Evolutionary conservation across 2,888 invertebrate species (phyloP), one percentile per base, ranked within the genome.

Genomic region (Eupithecia centaureata): DNA sequence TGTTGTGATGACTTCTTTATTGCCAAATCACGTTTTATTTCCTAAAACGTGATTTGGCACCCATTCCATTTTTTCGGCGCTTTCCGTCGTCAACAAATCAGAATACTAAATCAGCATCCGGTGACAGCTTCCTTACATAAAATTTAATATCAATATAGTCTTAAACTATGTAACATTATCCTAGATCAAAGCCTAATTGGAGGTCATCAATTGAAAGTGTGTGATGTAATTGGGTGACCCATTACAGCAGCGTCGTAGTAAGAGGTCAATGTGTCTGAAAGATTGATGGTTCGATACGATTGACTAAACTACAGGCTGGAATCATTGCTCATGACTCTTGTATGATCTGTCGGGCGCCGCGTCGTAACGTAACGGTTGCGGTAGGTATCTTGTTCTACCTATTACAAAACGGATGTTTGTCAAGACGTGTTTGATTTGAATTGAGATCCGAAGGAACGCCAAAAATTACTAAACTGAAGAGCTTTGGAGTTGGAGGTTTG

Each of bases 201-300:
- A 80, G 75, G 77, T 78, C 76, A 76, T 76, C 81, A 82, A 88
- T 87, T 89, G 85, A 87, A 88, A 86, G 83, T 86, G 83, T 82
- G 86, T 91, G 91, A 91, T 84, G 91, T 88, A 91, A 91, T 80
- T 79, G 77, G 77, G 77, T 82, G 86, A 87, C 86, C 84, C 84
- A 79, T 90, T 88, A 83, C 89, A 81, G 78, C 81, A 87, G 83
- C 75, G 4, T 7, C 25, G 74, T 75, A 77, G 81, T 42, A 42
- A 72, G 71, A 76, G 82, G 82, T 84, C 83, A 86, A 84, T 82
- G 69, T 47, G 33, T 67, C 38, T 58, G 63, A 68, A 70, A 75
- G 70, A 75, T 77, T 76, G 77, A 77, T 75, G 73, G 77, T 74
- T 75, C 66, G 61, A 68, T 79, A 78, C 81, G 76, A 76, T 63